Conservation (phyloP, 2,113 vertebrate genomes). For the Haemorhous mexicanus region DNA sequence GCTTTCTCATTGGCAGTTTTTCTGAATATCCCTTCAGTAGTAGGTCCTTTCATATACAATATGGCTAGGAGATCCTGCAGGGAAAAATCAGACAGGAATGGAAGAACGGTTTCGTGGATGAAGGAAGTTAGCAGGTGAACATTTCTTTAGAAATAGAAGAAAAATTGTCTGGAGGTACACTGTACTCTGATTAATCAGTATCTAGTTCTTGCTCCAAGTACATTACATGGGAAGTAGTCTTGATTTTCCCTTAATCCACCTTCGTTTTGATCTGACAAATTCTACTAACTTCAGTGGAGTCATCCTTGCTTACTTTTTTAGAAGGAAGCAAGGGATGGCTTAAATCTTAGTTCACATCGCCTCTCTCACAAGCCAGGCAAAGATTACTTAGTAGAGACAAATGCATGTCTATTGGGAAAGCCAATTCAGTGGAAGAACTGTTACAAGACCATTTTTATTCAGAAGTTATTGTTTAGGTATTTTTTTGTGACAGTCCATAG, state of each 20-base stretch:
- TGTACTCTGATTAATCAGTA: background rate
- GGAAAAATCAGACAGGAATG: background rate
- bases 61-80: constrained; percentile 83
- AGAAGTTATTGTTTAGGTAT: background rate
- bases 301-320: background rate
- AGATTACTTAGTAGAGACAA: background rate
- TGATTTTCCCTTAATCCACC: background rate
- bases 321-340: background rate
- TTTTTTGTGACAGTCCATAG: background rate
- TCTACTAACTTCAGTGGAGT: background rate
- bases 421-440: background rate
- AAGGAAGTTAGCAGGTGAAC: background rate
- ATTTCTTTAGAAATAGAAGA: background rate
- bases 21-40: constrained; percentile 91
- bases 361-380: background rate
- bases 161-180: background rate
- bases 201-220: background rate
- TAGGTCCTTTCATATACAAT: constrained; percentile 83
- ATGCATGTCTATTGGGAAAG: background rate
- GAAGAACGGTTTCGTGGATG: background rate
- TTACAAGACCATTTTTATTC: background rate
- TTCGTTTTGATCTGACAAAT: background rate
- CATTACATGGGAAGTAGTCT: background rate
- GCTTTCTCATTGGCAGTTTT: constrained; percentile 85
- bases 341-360: background rate